Evolutionary conservation across 2,888 invertebrate species (phyloP), one percentile per base, ranked within the genome.

Genomic region (Chrysolina haemoptera): DNA sequence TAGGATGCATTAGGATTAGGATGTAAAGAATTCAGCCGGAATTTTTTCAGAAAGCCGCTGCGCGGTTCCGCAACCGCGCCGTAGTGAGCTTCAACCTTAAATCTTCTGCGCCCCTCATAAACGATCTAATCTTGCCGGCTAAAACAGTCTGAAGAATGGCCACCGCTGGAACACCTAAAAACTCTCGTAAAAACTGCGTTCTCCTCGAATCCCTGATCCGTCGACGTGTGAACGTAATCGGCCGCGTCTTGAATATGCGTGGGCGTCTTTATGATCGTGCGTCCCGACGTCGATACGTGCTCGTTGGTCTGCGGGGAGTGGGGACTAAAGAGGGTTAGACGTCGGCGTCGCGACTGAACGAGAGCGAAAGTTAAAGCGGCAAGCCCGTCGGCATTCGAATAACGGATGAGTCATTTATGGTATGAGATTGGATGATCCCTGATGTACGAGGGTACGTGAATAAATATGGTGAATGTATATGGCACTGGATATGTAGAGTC

Each of bases 351-450:
- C 77, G 77, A 76, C 76, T 72, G 71, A 71, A 73, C 74, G 79
- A 78, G 72, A 78, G 78, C 77, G 80, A 80, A 80, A 80, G 78
- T 79, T 73, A 76, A 72, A 63, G 74, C 71, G 73, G 75, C 73
- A 73, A 73, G 78, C 59, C 59, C 59, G 59, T 59, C 59, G 27
- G 59, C 59, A 35, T 22, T n/a, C 59, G 35, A 9, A n/a, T 59
- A 59, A 9, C 35, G 59, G 59, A 59, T 59, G 59, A 59, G 59
- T 59, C 59, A 59, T 59, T 35, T 14, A 9, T n/a, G 27, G 27
- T 35, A n/a, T 2, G 59, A 35, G 35, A 59, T 59, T 22, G 59
- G 35, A 35, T 35, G 27, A 59, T 59, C 35, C 59, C 27, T 27
- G 59, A 59, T 9, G n/a, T 59, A 59, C 59, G 59, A 35, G 59